Base-by-base conservation (phyloP, 23 tunicate species). In the Diplosoma virens region DNA sequence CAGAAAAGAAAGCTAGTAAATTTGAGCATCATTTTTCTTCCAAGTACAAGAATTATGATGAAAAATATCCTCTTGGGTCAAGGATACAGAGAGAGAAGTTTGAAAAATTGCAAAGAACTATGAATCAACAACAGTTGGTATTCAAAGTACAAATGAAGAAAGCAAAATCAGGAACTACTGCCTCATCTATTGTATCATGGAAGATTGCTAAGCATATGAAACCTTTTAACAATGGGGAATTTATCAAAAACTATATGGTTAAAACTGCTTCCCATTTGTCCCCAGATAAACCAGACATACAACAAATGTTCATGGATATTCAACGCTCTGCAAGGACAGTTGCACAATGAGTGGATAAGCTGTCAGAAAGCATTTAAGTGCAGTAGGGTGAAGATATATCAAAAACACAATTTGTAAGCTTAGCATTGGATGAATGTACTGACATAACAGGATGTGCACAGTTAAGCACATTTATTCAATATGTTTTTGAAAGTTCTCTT, bases 41-140 rank as follows among this genome's bases (percentile, higher is more conserved):
- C 41, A 66, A 79, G 76, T 58, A 18, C 83, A 71, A 25, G 54
- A 81, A 20, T 58, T 58, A 66, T 31, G 73, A 31, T 26, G 73
- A 66, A 32, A 66, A 66, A 32, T 31, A 66, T 32, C 25, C 48
- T 31, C 16, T 30, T 17, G 25, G 73, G 73, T 31, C 73, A 31
- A 66, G 27, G 73, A 55, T 32, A 29, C 73, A 26, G 73, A 31
- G 73, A 26, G 73, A 66, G 20, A 31, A 66, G 73, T 32, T 66
- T 66, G 52, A 66, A 30, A 32, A 32, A 66, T 32, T 16, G 55
- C 46, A 30, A 16, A 66, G n/a, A 58, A 66, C 20, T 32, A 7
- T 66, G 48, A 32, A 66, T 66, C 73, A 66, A 20, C 48, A 32
- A 24, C 73, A 30, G 47, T 29, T 31, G 47, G 16, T 66, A n/a